Evolutionary conservation across 1,140 invertebrate genomes (phyloP).

Genomic region (Dinothrombium tinctorium): DNA sequence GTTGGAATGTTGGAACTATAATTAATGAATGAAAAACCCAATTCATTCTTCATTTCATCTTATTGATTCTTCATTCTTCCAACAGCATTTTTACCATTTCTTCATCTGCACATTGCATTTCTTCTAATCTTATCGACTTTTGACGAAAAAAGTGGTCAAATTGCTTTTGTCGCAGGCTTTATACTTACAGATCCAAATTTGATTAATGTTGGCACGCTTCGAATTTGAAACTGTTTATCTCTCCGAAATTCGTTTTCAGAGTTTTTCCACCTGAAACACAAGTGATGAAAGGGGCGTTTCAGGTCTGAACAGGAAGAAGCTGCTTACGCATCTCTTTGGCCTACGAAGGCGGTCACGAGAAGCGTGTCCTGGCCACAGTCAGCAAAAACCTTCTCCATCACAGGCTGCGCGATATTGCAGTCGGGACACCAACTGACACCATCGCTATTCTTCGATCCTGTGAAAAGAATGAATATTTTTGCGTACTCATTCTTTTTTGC

Average conservation of each 20-base stretch:
- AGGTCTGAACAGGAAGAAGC: too few relatives aligned
- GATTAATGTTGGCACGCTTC: slow-evolving; percentile 9
- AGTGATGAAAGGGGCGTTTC: slow-evolving; percentile 3
- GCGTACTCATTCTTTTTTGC: not conserved
- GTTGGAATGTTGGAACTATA: too few relatives aligned
- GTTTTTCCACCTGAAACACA: slow-evolving; percentile 5
- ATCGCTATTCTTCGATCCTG: slow-evolving; percentile 3
- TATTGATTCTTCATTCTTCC: too few relatives aligned
- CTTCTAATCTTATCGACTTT: too few relatives aligned
- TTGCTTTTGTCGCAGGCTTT: too few relatives aligned
- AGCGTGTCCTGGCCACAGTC: not conserved
- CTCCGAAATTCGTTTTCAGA: slow-evolving; percentile 5
- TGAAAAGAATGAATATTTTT: slow-evolving; percentile 6
- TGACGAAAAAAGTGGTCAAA: too few relatives aligned
- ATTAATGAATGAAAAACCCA: too few relatives aligned
- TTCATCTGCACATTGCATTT: too few relatives aligned
- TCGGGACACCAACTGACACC: slow-evolving; percentile 12
- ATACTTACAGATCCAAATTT: slow-evolving; percentile 2
- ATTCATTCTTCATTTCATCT: too few relatives aligned
- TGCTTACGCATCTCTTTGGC: slow-evolving; percentile 8
- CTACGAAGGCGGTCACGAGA: slow-evolving; percentile 6
- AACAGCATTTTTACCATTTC: too few relatives aligned
- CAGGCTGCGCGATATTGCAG: slow-evolving; percentile 7
- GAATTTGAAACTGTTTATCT: slow-evolving; percentile 1
- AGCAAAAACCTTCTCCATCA: slow-evolving; percentile 6